phyloP scores from a whole-genome alignment of 2,797 vertebrate species.

The Calcarius lapponicus region DNA sequence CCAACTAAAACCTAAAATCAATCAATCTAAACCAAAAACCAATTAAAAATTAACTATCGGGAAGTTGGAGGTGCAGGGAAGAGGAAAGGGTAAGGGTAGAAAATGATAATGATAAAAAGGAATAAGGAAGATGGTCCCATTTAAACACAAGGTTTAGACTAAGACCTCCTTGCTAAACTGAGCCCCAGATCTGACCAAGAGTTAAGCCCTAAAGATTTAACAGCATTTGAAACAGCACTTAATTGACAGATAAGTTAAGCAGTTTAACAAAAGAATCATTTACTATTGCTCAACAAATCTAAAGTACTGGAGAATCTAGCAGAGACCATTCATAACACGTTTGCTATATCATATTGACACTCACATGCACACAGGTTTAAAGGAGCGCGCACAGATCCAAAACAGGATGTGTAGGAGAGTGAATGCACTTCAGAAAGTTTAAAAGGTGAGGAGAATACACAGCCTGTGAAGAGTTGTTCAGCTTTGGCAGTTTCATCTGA shows the following conservation, averaged over 20 bases:
- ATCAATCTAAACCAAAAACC: neutral
- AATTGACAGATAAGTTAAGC: neutral
- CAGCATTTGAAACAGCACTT: neutral
- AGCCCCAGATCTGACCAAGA: neutral
- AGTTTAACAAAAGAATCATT: neutral
- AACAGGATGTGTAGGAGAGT: neutral
- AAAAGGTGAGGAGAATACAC: neutral
- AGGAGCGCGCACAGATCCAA: neutral
- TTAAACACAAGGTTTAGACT: neutral
- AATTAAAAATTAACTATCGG: neutral
- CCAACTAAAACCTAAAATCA: neutral
- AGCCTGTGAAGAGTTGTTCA: neutral
- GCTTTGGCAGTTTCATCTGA: neutral
- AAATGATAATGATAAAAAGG: neutral
- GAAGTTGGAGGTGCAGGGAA: neutral
- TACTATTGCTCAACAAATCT: neutral
- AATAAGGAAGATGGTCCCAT: neutral
- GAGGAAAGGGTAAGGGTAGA: neutral
- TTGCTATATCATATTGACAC: neutral
- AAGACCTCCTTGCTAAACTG: neutral
- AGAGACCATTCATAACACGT: neutral
- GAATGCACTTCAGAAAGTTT: neutral
- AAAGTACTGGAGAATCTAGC: neutral
- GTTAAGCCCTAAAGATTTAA: neutral
- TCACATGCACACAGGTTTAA: fast-evolving